Conservation (phyloP, 2,888 invertebrate genomes). For the Clostera curtula region DNA sequence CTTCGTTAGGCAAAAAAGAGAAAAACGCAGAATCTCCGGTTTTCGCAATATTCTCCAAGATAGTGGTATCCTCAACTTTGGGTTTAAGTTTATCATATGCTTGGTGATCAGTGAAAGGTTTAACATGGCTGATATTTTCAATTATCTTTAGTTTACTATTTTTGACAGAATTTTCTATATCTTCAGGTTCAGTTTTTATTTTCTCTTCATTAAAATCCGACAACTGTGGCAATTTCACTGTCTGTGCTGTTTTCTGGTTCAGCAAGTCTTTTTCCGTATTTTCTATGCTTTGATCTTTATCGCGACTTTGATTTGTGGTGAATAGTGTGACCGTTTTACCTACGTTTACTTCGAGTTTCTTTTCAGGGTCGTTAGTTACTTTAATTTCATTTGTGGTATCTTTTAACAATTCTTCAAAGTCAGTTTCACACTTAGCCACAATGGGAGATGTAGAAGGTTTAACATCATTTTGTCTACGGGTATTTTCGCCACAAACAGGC, state of each 20-base stretch:
- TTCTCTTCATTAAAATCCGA: conserved; percentile 14
- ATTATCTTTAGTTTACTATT: conserved; percentile 8
- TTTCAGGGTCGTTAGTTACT: conserved; percentile 55
- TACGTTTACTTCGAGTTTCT: conserved; percentile 58
- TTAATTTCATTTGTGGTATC: conserved; percentile 70
- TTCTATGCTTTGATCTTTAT: conserved; percentile 23
- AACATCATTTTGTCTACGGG: conserved; percentile 28
- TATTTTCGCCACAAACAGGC: too few species aligned
- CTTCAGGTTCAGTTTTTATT: conserved; percentile 4
- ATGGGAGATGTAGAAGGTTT: conserved; percentile 16
- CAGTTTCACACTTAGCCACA: conserved; percentile 56
- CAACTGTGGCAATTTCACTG: conserved; percentile 5
- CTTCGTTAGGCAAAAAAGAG: conserved; percentile 8
- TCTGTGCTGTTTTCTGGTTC: not conserved
- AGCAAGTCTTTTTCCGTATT: conserved; percentile 14
- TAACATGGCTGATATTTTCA: conserved; percentile 7
- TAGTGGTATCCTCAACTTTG: conserved; percentile 3
- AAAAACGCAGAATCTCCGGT: conserved; percentile 9
- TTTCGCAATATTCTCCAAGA: conserved; percentile 6
- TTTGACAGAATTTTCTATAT: conserved; percentile 7
- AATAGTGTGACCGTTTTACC: conserved; percentile 49
- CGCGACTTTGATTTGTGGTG: conserved; percentile 23
- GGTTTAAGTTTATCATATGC: conserved; percentile 4
- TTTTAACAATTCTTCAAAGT: conserved; percentile 68
- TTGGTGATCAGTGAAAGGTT: not conserved